Percentiles rank a stretch among this genome's conserved stretches.
Conservation (phyloP, 2,797 vertebrate genomes). For the Tympanoctomys barrerae region DNA sequence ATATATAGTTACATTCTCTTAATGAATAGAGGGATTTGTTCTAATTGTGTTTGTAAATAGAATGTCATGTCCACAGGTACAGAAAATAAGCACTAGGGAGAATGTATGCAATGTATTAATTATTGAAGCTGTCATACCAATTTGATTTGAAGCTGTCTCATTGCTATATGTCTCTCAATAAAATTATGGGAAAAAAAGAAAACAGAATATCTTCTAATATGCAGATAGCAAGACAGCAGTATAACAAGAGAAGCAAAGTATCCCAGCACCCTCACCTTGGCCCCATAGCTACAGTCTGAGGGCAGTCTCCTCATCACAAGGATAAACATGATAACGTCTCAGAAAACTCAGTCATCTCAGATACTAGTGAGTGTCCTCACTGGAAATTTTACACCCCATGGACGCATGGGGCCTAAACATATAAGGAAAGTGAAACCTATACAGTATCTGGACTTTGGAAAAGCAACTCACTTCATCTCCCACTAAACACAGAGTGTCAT, state of each 20-base stretch:
- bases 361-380: background rate
- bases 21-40: too few relatives aligned
- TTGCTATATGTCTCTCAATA: too few relatives aligned
- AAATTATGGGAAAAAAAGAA: too few relatives aligned
- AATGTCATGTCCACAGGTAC: too few relatives aligned
- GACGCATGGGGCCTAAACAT: too few relatives aligned
- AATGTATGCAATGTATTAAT: too few relatives aligned
- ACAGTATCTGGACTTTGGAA: background rate
- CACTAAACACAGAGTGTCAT: too few relatives aligned
- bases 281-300: background rate
- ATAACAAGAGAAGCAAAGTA: background rate
- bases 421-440: background rate
- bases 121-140: too few relatives aligned
- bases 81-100: too few relatives aligned
- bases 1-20: too few relatives aligned
- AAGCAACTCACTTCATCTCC: background rate
- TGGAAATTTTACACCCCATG: background rate
- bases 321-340: background rate
- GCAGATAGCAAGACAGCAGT: background rate
- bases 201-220: background rate
- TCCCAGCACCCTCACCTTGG: background rate
- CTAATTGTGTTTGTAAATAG: too few relatives aligned
- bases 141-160: too few relatives aligned
- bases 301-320: background rate
- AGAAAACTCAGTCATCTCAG: background rate